Evolutionary conservation across 2,113 vertebrate species (phyloP).

Genomic region (Nibea albiflora): DNA sequence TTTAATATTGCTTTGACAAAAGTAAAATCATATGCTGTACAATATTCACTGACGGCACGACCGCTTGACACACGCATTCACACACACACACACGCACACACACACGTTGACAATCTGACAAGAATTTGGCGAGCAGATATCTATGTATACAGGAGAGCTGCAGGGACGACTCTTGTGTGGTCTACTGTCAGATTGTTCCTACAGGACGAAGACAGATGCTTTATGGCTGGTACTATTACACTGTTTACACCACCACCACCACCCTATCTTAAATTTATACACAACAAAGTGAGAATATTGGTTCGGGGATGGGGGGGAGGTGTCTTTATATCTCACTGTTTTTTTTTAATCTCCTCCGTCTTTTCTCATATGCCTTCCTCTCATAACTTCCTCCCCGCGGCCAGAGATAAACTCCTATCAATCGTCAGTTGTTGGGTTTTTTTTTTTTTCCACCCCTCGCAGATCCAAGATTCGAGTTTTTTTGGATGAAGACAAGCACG

Average conservation of each 20-base stretch:
- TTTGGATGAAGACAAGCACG: conserved; percentile 58
- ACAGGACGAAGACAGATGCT: conserved; percentile 58
- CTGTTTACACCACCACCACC: conserved; percentile 54
- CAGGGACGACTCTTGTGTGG: conserved; percentile 13
- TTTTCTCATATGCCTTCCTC: conserved; percentile 52
- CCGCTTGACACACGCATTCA: conserved; percentile 57
- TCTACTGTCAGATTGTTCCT: conserved; percentile 36
- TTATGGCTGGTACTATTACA: conserved; percentile 64
- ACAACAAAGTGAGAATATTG: conserved; percentile 56
- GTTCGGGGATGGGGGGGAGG: background rate
- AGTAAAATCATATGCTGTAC: conserved; percentile 63
- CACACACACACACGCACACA: conserved; percentile 33
- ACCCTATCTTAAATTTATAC: conserved; percentile 50
- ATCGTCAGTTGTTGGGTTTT: conserved; percentile 5
- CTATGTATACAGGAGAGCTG: conserved; percentile 55
- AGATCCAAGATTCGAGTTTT: conserved; percentile 62
- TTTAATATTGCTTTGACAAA: conserved; percentile 80
- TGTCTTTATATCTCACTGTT: conserved; percentile 11
- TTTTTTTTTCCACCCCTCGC: conserved; percentile 27
- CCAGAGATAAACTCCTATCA: conserved; percentile 60
- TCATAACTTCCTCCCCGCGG: conserved; percentile 49
- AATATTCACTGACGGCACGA: conserved; percentile 67
- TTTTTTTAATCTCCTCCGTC: conserved; percentile 24
- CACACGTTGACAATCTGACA: conserved; percentile 49
- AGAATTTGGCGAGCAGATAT: conserved; percentile 62